These are phyloP conservation scores for Pyrgus malvae DNA, from an alignment of 2,888 invertebrate species.

Conservation along the genomic window DNA sequence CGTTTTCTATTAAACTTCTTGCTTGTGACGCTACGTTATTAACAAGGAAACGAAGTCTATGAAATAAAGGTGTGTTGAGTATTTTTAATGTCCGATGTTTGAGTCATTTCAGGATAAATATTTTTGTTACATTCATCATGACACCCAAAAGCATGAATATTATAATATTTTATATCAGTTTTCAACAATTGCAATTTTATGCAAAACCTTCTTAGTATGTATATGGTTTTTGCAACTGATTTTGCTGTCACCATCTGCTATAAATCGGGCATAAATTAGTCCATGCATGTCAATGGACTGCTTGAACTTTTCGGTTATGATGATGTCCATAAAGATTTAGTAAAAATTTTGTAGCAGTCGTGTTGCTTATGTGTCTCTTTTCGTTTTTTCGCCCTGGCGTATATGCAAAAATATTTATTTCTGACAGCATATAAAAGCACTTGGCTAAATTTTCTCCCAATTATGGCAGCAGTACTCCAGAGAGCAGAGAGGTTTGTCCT, in stretches of 20 bases:
- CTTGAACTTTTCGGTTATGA: conserved; percentile 35
- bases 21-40: conserved; percentile 9
- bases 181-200: conserved; percentile 13
- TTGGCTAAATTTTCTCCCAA: conserved; percentile 31
- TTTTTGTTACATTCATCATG: not conserved
- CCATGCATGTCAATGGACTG: conserved; percentile 32
- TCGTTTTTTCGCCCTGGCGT: conserved; percentile 30
- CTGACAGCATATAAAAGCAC: conserved; percentile 30
- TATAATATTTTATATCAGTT: conserved; percentile 9
- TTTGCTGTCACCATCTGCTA: conserved; percentile 37
- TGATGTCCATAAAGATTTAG: conserved; percentile 34
- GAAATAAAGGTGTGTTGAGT: not conserved
- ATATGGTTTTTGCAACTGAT: conserved; percentile 38
- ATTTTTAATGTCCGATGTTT: too few relatives aligned
- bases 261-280: conserved; percentile 33
- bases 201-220: conserved; percentile 30
- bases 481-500: conserved; percentile 33
- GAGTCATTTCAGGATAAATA: too few relatives aligned
- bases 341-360: conserved; percentile 34
- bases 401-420: conserved; percentile 35
- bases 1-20: conserved; percentile 24
- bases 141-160: too few relatives aligned
- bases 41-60: not conserved
- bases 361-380: conserved; percentile 20
- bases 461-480: conserved; percentile 35